Evolutionary conservation across 2,797 vertebrate species (phyloP).

Genomic region (Oreortyx pictus): DNA sequence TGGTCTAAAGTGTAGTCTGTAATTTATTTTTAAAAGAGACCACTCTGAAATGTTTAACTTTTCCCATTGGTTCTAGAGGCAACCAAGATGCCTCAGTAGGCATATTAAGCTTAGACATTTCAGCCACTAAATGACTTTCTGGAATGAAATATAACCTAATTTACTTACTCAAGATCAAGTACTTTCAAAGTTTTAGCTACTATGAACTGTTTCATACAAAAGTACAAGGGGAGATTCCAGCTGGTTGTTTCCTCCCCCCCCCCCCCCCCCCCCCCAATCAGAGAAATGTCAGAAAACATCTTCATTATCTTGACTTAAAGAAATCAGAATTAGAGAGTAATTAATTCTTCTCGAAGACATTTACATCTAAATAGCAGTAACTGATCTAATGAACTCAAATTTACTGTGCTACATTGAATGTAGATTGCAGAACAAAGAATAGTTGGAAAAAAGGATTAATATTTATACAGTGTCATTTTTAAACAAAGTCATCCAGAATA

Average conservation of each 20-base stretch:
- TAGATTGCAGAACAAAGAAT: slow-evolving; percentile 31
- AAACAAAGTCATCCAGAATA: slow-evolving; percentile 37
- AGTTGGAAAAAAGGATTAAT: slow-evolving; percentile 32
- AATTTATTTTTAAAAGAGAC: not conserved
- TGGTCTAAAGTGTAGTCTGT: not conserved
- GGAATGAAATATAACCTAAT: not conserved
- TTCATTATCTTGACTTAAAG: slow-evolving; percentile 6
- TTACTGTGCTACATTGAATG: slow-evolving; percentile 2
- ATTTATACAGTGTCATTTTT: slow-evolving; percentile 42
- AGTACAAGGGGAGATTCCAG: not conserved
- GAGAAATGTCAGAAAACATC: slow-evolving; percentile 22
- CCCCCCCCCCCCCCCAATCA: not conserved
- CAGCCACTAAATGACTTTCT: not conserved
- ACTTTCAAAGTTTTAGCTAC: not conserved
- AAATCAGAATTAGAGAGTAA: not conserved
- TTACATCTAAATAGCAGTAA: slow-evolving; percentile 69
- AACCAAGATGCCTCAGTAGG: not conserved
- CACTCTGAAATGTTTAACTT: not conserved
- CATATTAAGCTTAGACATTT: not conserved
- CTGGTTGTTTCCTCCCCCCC: too few species aligned
- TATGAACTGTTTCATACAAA: not conserved
- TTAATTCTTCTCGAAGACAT: slow-evolving; percentile 64
- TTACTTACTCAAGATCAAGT: not conserved
- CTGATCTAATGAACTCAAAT: slow-evolving; percentile 66
- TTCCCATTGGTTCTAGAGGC: not conserved